Evolutionary conservation across 2,113 vertebrate genomes (phyloP), one percentile per base, ranked within the genome.

Genomic region (Esox niger): DNA sequence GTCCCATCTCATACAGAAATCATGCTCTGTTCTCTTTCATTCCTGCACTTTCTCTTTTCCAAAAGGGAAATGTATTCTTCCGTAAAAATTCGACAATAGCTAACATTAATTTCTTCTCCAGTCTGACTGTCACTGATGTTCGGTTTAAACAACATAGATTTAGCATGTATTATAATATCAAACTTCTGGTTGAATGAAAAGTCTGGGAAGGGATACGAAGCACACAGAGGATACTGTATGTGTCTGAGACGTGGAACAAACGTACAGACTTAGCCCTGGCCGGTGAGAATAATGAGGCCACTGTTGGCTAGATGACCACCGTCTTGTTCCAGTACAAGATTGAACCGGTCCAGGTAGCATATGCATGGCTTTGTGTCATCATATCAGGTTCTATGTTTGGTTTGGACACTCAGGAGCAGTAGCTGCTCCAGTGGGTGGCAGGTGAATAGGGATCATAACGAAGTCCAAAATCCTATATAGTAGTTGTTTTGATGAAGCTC

Each of bases 21-120:
- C 74, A 81, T 76, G 61, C 58, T 70, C 61, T 10, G 35, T 46
- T 62, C 47, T 86, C 87, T 91, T 90, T 90, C 71, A 76, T 73
- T 91, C 84, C 80, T 84, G 87, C 86, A 81, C 83, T 86, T 30
- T 15, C 17, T 59, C 27, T 59, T 1, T 30, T 30, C 27, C 5
- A 69, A 72, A 68, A 68, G 62, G 26, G 7, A 68, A 69, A 59
- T 20, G 43, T 47, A 49, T 66, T 69, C 46, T 43, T 27, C 20
- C 57, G 46, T 70, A 67, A 27, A n/a, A 38, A 26, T 70, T 57
- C 67, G 58, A 77, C 69, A 75, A 79, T 59, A 62, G 47, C 63
- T 68, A 65, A 77, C 61, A 35, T 72, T 63, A 21, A 63, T 67
- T 58, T 68, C 67, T 55, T 62, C 59, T 61, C 63, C 13, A 59